Base-by-base conservation (phyloP, 2,888 invertebrate genomes). In the Polylopha cassiicola region DNA sequence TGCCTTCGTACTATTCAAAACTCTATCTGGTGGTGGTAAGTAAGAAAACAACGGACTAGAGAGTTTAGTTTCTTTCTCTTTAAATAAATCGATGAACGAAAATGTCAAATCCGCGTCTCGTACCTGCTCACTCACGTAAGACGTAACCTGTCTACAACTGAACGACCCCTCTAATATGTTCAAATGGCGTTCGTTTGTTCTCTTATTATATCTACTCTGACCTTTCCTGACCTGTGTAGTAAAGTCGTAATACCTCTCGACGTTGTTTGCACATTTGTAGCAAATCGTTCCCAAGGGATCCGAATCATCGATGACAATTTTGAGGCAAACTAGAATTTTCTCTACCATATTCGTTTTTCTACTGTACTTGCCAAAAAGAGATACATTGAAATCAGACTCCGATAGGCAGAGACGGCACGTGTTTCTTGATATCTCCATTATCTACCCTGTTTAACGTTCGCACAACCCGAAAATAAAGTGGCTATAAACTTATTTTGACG, bases 41-140 rank as follows among this genome's bases (percentile, higher is more conserved):
- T 74, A 81, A 3, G 81, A 79, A 60, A 82, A 82, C 43, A 79
- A 68, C 3, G 78, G 72, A 52, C 75, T 79, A 22, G 82, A 79
- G 20, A 57, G 38, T 36, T 67, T 71, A 6, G 43, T 29, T 15
- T 62, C 59, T 39, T 73, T 70, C 31, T 67, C 65, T 26, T 75
- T 70, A 33, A 65, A 64, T 24, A 58, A 43, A 46, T 78, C 75
- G 24, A 78, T 65, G 43, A 78, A 77, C 1, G 81, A 79, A 47
- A 84, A 81, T 0, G 78, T 71, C 46, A 70, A 75, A 47, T 81
- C 79, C 0, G 74, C 67, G 37, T 79, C 79, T 20, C 62, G 61
- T 3, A 77, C 65, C 55, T 78, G 68, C 43, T 81, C 75, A 9
- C 70, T 56, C 1, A 77, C 69, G 53, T 75, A 74, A 1, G 78